These are phyloP conservation scores for Odontamblyopus rebecca DNA, from an alignment of 2,797 vertebrate species.

Conservation along the genomic window DNA sequence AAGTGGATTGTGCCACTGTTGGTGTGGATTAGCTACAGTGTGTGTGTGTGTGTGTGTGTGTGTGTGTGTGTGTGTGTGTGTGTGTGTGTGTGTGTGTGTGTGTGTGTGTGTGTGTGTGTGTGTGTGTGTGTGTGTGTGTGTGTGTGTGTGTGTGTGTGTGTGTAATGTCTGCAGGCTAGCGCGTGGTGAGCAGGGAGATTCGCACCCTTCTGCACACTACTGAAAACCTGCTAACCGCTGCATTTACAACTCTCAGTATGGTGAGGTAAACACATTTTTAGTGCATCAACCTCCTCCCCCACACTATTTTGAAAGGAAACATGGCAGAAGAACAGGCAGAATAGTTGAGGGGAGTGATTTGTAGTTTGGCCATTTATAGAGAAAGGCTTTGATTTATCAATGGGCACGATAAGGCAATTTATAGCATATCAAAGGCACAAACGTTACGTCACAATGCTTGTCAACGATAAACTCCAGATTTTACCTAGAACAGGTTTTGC, in stretches of 20 bases:
- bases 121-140: no score
- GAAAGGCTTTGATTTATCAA: neutral
- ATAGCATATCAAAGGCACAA: neutral
- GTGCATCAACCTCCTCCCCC: conserved; percentile 20
- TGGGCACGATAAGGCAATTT: no score
- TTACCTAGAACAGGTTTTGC: neutral
- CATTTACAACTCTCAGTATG: conserved; percentile 71
- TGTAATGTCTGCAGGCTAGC: conserved; percentile 56
- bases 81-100: no score
- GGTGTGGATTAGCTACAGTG: conserved; percentile 64
- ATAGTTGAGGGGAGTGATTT: conserved; percentile 40
- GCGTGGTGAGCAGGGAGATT: conserved; percentile 69
- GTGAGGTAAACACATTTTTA: conserved; percentile 72
- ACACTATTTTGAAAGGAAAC: conserved; percentile 42
- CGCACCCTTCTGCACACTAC: conserved; percentile 63
- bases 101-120: no score
- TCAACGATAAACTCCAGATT: neutral
- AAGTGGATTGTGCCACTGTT: conserved; percentile 69
- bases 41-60: conserved; percentile 43
- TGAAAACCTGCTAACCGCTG: conserved; percentile 74
- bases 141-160: conserved; percentile 37
- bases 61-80: no score
- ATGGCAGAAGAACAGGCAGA: conserved; percentile 37
- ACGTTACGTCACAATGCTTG: no score
- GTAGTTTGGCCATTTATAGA: neutral